phyloP scores from a whole-genome alignment of 2,797 vertebrate species.

The Oreonectes daqikongensis region DNA sequence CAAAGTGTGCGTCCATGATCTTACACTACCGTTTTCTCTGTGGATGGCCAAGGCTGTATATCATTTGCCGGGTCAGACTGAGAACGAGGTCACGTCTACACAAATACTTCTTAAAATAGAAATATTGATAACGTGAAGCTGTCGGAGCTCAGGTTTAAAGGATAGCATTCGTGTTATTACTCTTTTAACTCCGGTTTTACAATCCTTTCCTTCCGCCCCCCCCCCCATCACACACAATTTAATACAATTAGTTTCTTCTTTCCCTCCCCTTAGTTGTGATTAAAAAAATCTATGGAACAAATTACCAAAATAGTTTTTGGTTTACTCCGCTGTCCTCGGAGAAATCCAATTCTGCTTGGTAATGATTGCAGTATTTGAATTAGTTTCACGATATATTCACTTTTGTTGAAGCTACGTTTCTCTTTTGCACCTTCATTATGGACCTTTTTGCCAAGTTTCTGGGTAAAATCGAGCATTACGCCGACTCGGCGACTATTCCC shows the following conservation, averaged over 20 bases:
- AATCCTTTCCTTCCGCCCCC: neutral
- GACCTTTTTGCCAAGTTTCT: neutral
- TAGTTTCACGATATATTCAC: neutral
- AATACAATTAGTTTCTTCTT: no score
- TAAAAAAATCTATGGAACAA: no score
- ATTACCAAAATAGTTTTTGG: neutral
- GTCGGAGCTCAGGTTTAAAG: neutral
- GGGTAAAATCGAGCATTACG: slow-evolving; percentile 52
- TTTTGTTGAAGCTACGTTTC: neutral
- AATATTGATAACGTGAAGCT: neutral
- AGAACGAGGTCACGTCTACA: neutral
- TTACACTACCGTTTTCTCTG: neutral
- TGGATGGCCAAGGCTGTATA: neutral
- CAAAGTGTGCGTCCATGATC: neutral
- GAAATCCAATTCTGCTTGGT: neutral
- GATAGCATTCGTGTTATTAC: neutral
- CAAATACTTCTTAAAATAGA: slow-evolving; percentile 10
- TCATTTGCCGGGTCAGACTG: neutral
- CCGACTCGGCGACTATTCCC: slow-evolving; percentile 63
- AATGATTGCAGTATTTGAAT: neutral
- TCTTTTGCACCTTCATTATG: neutral
- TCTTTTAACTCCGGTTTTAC: neutral
- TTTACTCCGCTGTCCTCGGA: neutral
- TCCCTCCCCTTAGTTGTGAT: no score
- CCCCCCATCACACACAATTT: neutral